phyloP scores from a whole-genome alignment of 2,113 vertebrate species.

The Okapia johnstoni region DNA sequence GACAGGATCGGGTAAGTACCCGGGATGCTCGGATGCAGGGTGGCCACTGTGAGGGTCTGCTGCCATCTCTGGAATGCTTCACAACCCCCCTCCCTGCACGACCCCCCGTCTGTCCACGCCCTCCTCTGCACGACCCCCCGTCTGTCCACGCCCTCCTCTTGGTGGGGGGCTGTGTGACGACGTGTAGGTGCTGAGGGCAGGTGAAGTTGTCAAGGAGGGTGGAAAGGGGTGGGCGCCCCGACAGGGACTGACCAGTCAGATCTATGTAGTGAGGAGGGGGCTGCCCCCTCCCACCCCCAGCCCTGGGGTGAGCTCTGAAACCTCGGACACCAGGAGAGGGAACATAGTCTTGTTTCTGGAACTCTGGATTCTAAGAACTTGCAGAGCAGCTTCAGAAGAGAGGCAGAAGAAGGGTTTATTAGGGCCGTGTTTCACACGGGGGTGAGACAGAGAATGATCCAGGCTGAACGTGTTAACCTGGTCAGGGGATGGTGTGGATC shows the following conservation, averaged over 20 bases:
- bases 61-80: not conserved
- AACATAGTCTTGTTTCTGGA: not conserved
- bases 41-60: rapidly evolving
- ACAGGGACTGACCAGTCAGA: not conserved
- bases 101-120: rapidly evolving
- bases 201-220: not conserved
- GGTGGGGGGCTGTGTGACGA: not conserved
- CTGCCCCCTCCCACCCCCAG: not conserved
- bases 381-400: no score
- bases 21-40: rapidly evolving
- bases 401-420: not conserved
- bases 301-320: slow-evolving; percentile 29
- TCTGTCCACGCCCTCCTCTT: rapidly evolving
- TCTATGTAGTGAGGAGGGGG: not conserved
- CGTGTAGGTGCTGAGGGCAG: rapidly evolving
- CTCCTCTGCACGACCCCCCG: rapidly evolving
- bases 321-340: not conserved
- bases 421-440: not conserved
- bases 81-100: not conserved
- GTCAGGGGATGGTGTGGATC: not conserved
- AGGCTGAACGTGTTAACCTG: no score
- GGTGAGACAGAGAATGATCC: not conserved
- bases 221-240: not conserved
- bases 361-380: not conserved
- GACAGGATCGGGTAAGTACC: slow-evolving; percentile 91